Conservation (phyloP, 2,797 vertebrate species). For the Adrianichthys oophorus region DNA sequence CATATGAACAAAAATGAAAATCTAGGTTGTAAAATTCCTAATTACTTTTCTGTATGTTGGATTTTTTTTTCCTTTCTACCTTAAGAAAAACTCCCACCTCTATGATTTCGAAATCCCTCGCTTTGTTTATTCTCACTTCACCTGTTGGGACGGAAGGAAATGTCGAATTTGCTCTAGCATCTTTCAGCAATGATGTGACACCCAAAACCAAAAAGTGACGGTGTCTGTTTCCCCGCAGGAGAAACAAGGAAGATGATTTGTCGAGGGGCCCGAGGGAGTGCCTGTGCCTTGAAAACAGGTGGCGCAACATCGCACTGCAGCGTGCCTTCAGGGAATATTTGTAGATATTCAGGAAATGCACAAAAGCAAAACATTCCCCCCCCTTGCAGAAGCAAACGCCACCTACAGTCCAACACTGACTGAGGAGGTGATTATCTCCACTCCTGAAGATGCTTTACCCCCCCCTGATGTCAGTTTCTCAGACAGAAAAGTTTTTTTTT, state of each 20-base stretch:
- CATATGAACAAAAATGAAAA: conserved; percentile 12
- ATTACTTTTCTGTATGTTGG: conserved; percentile 30
- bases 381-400: conserved; percentile 52
- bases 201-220: conserved; percentile 77
- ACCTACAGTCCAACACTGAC: conserved; percentile 56
- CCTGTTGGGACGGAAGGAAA: conserved; percentile 71
- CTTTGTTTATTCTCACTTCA: conserved; percentile 69
- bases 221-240: conserved; percentile 77
- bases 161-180: conserved; percentile 70
- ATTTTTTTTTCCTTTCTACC: conserved; percentile 25
- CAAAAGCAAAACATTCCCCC: conserved; percentile 74
- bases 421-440: conserved; percentile 66
- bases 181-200: conserved; percentile 76
- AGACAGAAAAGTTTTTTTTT: conserved; percentile 46
- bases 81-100: conserved; percentile 33
- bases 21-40: conserved; percentile 24
- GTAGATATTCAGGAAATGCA: conserved; percentile 77
- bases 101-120: conserved; percentile 61
- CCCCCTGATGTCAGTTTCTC: conserved; percentile 57
- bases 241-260: conserved; percentile 77
- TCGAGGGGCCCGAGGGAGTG: conserved; percentile 72
- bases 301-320: conserved; percentile 71
- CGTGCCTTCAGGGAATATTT: conserved; percentile 79
- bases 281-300: conserved; percentile 79
- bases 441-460: conserved; percentile 53